Evolutionary conservation across 92 coral and sea anemone genomes (phyloP), one percentile per base, ranked within the genome.

Genomic region (Palythoa heliodiscus): DNA sequence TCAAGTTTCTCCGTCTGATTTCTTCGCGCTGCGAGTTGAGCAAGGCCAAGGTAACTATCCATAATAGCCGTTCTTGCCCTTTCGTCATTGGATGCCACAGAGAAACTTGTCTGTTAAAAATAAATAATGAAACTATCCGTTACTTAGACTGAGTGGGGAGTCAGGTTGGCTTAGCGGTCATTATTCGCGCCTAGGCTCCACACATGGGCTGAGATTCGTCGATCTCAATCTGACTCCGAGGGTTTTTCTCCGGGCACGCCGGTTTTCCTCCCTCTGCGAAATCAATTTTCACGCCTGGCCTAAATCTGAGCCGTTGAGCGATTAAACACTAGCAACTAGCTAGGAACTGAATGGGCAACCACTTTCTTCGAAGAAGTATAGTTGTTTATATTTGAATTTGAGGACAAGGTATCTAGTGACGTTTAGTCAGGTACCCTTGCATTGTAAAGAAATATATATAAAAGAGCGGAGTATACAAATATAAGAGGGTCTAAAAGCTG

Each of bases 11-110:
- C 74, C 23, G 74, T 13, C 25, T 80, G 58, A 5, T 80, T 14
- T 29, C 58, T 48, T 5, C 0, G 7, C 20, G 60, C 61, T 14
- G 84, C 84, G 10, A 80, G 63, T 13, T 80, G 7, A 6, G 84
- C 84, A 24, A 80, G 57, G 40, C 84, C 84, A 64, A 80, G 74
- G 19, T 80, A 67, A 29, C 19, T 66, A 29, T 80, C 84, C 75
- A 80, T 66, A 23, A 80, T 66, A 4, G 63, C 47, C 8, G 7
- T 0, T 48, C 61, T 70, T 40, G 60, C 73, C 1, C 9, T 39
- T 43, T 80, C 7, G 74, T 48, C 24, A 7, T 23, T 66, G 25
- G 84, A 63, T 48, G 84, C 84, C 43, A 66, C 52, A 10, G 84
- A 63, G 22, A 15, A 50, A 66, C 84, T 48, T 16, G 61, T 11